Evolutionary conservation across 2,888 invertebrate species (phyloP).

Genomic region (Chirona hameri): DNA sequence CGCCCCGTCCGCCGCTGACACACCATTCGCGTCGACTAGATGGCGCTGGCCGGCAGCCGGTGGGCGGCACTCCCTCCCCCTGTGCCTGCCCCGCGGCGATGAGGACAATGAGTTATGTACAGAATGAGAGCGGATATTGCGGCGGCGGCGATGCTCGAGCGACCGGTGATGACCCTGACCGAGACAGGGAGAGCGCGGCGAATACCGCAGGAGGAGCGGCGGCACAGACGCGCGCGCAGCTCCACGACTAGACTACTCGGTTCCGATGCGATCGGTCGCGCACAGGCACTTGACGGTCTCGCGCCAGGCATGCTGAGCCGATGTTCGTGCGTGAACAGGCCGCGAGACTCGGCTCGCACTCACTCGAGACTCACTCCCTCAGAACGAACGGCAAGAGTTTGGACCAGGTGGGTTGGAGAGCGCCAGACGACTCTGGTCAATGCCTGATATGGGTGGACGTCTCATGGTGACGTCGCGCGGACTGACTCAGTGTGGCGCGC

Average conservation of each 20-base stretch:
- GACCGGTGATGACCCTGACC: too few relatives aligned
- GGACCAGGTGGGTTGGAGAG: neutral
- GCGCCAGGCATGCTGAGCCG: too few relatives aligned
- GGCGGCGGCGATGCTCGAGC: neutral
- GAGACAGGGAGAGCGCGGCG: too few relatives aligned
- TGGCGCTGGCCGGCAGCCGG: neutral
- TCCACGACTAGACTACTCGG: neutral
- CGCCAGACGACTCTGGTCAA: neutral
- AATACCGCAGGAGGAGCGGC: neutral
- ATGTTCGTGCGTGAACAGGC: too few relatives aligned
- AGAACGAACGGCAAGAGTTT: neutral
- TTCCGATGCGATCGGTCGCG: neutral
- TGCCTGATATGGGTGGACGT: neutral
- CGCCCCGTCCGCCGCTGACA: neutral
- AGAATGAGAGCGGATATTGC: neutral
- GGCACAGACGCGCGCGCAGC: neutral
- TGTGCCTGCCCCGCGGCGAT: neutral
- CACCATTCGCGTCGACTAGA: slow-evolving; percentile 2
- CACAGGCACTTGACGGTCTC: neutral
- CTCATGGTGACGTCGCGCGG: neutral
- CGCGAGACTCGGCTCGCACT: neutral
- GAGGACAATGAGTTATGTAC: slow-evolving; percentile 25
- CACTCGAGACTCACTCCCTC: neutral
- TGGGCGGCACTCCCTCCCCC: neutral
- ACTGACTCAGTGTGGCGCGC: neutral